phyloP scores from a whole-genome alignment of 2,797 vertebrate genomes.

The Sternotherus odoratus region DNA sequence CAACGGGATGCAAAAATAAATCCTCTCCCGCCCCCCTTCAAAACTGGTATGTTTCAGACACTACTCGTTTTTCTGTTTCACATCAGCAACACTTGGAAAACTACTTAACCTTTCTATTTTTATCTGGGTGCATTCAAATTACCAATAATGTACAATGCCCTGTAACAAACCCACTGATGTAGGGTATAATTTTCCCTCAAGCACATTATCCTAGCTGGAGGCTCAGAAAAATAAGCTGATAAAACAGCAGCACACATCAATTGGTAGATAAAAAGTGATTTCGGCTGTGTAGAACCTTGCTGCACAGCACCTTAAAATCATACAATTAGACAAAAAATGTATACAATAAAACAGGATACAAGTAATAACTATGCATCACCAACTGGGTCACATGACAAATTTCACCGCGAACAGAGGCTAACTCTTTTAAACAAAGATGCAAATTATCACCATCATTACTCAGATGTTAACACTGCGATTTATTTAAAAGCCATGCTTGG shows the following conservation, averaged over 20 bases:
- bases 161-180: conserved; percentile 75
- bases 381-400: conserved; percentile 31
- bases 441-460: conserved; percentile 60
- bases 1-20: not conserved
- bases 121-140: conserved; percentile 72
- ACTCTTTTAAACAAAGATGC: conserved; percentile 15
- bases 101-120: conserved; percentile 79
- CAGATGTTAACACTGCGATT: conserved; percentile 60
- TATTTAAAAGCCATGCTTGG: conserved; percentile 61
- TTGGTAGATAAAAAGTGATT: conserved; percentile 67
- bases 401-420: conserved; percentile 11
- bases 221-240: conserved; percentile 75
- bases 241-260: conserved; percentile 73
- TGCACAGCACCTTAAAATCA: conserved; percentile 69
- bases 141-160: conserved; percentile 74
- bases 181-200: conserved; percentile 78
- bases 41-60: conserved; percentile 1
- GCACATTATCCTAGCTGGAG: conserved; percentile 74
- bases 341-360: conserved; percentile 20
- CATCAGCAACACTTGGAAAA: conserved; percentile 69
- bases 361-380: not conserved
- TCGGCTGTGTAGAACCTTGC: conserved; percentile 28
- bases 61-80: conserved; percentile 56
- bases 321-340: conserved; percentile 56
- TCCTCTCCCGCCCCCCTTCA: not conserved